Conservation (phyloP, 2,113 vertebrate species). For the Tympanuchus pallidicinctus region DNA sequence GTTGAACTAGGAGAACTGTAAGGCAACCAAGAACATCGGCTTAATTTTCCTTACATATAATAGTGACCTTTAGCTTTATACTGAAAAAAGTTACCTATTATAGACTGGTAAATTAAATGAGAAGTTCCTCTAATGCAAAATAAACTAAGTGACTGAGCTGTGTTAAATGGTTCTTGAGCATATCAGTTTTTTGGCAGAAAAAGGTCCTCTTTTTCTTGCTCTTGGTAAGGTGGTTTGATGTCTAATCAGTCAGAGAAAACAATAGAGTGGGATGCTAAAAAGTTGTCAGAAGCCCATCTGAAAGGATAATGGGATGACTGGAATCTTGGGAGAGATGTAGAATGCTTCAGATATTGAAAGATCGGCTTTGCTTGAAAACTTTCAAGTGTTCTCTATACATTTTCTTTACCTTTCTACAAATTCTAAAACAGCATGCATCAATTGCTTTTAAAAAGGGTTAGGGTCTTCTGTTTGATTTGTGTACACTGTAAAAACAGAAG, state of each 20-base stretch:
- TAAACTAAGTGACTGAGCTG: conserved; percentile 82
- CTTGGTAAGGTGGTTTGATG: conserved; percentile 51
- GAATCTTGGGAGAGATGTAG: background rate
- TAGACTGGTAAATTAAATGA: conserved; percentile 85
- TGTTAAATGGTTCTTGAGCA: conserved; percentile 77
- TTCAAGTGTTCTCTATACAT: background rate
- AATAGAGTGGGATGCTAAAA: background rate
- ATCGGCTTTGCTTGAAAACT: conserved; percentile 14
- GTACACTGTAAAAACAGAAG: background rate
- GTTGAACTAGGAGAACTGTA: conserved; percentile 93
- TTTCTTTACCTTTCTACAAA: conserved; percentile 33
- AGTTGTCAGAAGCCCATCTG: background rate
- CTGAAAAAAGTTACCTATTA: conserved; percentile 87
- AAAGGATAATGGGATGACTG: background rate
- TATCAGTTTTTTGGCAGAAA: conserved; percentile 71
- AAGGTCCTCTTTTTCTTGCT: conserved; percentile 62
- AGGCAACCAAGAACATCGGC: conserved; percentile 87
- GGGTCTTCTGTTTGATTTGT: background rate
- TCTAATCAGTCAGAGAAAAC: conserved; percentile 36
- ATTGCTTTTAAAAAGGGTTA: background rate
- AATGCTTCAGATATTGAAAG: background rate
- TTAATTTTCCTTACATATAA: conserved; percentile 91
- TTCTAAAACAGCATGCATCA: background rate
- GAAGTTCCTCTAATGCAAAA: conserved; percentile 84
- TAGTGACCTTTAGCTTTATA: conserved; percentile 94